phyloP scores from a whole-genome alignment of 2,888 invertebrate genomes.

The Agonopterix heracliana region DNA sequence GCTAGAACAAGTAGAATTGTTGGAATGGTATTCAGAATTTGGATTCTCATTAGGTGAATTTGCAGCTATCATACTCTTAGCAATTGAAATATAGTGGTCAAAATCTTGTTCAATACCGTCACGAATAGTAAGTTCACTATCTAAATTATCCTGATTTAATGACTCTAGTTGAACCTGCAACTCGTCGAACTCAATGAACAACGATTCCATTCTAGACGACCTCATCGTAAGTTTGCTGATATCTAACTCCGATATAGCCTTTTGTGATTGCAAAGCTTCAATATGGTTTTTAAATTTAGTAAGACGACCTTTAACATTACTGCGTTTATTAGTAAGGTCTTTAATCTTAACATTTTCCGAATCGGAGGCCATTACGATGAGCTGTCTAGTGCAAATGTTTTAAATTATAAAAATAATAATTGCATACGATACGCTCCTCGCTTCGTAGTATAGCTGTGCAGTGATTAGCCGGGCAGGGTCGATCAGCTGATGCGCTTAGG shows the following conservation, averaged over 20 bases:
- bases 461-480: not conserved
- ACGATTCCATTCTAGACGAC: slow-evolving; percentile 5
- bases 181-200: slow-evolving; percentile 10
- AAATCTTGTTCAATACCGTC: slow-evolving; percentile 9
- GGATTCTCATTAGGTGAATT: not conserved
- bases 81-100: slow-evolving; percentile 5
- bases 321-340: slow-evolving; percentile 2
- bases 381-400: not conserved
- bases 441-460: not conserved
- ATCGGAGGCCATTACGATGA: not conserved
- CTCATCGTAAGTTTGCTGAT: slow-evolving; percentile 6
- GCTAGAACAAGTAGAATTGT: not conserved
- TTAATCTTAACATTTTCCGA: not conserved
- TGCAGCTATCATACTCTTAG: not conserved
- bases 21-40: not conserved
- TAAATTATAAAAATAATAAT: not conserved
- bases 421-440: not conserved
- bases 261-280: slow-evolving; percentile 1
- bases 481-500: not conserved
- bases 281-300: slow-evolving; percentile 6
- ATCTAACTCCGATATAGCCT: slow-evolving; percentile 3
- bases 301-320: slow-evolving; percentile 6
- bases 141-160: not conserved
- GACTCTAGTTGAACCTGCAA: slow-evolving; percentile 11
- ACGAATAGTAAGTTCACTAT: slow-evolving; percentile 1